Conservation (phyloP, 2,888 invertebrate genomes). For the Drosophila birchii region DNA sequence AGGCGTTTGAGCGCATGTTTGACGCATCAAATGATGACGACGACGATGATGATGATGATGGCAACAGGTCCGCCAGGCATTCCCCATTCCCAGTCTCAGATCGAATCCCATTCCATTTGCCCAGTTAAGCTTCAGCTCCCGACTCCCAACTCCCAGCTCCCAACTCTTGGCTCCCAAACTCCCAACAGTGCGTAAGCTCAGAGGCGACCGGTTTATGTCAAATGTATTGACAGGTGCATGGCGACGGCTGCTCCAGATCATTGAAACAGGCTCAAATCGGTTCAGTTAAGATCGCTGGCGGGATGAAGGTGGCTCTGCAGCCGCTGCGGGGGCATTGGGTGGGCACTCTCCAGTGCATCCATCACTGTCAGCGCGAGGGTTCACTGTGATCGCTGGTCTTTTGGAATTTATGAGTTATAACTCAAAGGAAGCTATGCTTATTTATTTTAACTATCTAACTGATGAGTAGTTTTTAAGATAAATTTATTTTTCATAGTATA, state of each 20-base stretch:
- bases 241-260: conserved; percentile 72
- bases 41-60: conserved; percentile 37
- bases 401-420: conserved; percentile 11
- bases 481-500: not conserved
- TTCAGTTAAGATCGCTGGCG: conserved; percentile 12
- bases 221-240: conserved; percentile 78
- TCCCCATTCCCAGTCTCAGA: conserved; percentile 33
- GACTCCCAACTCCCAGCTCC: conserved; percentile 1
- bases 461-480: not conserved
- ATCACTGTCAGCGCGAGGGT: conserved; percentile 32
- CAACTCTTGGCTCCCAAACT: conserved; percentile 12
- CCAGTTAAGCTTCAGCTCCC: conserved; percentile 26
- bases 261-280: conserved; percentile 36
- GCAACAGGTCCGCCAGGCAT: conserved; percentile 65
- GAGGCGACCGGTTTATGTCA: conserved; percentile 80
- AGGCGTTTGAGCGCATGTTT: conserved; percentile 80
- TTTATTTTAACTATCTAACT: not conserved
- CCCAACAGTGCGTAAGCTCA: conserved; percentile 71
- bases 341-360: conserved; percentile 38
- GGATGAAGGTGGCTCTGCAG: conserved; percentile 26
- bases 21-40: conserved; percentile 69
- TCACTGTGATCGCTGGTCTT: conserved; percentile 13
- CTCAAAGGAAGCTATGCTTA: not conserved
- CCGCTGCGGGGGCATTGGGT: conserved; percentile 26
- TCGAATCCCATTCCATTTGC: conserved; percentile 47